phyloP scores from a whole-genome alignment of 2,797 vertebrate species.

The Gymnodraco acuticeps region DNA sequence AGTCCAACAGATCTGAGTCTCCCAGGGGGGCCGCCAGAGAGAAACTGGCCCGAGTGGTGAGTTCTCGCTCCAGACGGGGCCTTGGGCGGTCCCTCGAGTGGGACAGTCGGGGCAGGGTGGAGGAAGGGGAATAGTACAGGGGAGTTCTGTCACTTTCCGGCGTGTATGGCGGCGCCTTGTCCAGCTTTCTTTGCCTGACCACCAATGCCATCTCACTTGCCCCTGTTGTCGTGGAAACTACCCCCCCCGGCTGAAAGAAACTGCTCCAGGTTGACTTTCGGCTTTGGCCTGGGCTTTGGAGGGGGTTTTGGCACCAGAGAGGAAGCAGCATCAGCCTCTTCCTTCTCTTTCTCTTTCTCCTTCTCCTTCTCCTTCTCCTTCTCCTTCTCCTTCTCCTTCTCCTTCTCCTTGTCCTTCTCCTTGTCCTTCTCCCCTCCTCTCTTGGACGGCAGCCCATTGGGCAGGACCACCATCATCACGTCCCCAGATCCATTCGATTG shows the following conservation, averaged over 20 bases:
- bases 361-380: slow-evolving; percentile 60
- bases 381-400: slow-evolving; percentile 31
- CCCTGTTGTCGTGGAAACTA: slow-evolving; percentile 69
- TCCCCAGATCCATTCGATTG: slow-evolving; percentile 84
- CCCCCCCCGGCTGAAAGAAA: slow-evolving; percentile 79
- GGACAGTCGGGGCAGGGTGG: slow-evolving; percentile 81
- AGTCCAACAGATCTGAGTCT: slow-evolving; percentile 73
- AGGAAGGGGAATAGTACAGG: slow-evolving; percentile 80
- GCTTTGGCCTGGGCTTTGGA: slow-evolving; percentile 81
- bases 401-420: slow-evolving; percentile 50
- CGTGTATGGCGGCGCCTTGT: slow-evolving; percentile 73
- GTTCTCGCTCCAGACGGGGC: slow-evolving; percentile 73
- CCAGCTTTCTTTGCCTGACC: slow-evolving; percentile 76
- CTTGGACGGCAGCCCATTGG: slow-evolving; percentile 82
- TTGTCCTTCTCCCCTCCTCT: slow-evolving; percentile 67
- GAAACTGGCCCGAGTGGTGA: slow-evolving; percentile 77
- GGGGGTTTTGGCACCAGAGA: slow-evolving; percentile 78
- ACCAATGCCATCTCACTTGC: slow-evolving; percentile 76
- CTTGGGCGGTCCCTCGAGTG: slow-evolving; percentile 72
- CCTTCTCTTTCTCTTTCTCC: slow-evolving; percentile 64
- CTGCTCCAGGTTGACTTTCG: slow-evolving; percentile 81
- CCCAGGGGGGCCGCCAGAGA: slow-evolving; percentile 75
- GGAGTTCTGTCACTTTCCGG: slow-evolving; percentile 80
- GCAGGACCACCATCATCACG: slow-evolving; percentile 87
- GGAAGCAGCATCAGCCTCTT: slow-evolving; percentile 55